These are phyloP conservation scores for Hydrophis major DNA, from an alignment of 2,797 vertebrate species.

Conservation along the genomic window DNA sequence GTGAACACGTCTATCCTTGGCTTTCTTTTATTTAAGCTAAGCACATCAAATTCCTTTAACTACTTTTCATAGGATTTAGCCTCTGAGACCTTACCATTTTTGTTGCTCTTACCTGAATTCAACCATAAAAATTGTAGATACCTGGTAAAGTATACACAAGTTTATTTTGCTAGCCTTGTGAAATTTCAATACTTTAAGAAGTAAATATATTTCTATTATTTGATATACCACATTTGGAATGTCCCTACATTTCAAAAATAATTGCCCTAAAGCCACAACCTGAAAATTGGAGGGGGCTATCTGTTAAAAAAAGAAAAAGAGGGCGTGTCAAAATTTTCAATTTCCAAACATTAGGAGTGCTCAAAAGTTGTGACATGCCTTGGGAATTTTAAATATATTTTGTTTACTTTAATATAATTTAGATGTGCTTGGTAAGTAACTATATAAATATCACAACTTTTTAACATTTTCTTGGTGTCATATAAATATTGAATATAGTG, in stretches of 20 bases:
- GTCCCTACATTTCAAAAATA: background rate
- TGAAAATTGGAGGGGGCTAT: too few species aligned
- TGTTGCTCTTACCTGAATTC: background rate
- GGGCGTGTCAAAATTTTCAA: background rate
- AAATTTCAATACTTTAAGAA: background rate
- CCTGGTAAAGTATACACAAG: background rate
- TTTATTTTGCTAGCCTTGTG: background rate
- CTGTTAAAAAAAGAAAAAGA: background rate
- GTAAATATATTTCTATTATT: background rate
- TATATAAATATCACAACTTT: background rate
- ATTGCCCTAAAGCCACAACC: background rate
- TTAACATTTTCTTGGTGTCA: background rate
- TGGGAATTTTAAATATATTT: background rate
- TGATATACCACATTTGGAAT: background rate
- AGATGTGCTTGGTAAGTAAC: background rate
- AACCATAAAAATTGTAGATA: background rate
- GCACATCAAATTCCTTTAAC: background rate
- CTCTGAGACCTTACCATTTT: background rate
- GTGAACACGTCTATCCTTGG: background rate
- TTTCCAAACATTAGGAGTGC: background rate
- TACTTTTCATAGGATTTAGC: background rate
- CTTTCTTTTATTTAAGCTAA: background rate
- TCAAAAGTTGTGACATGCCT: background rate
- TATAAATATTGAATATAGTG: background rate
- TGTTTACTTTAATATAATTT: background rate